These are phyloP conservation scores for Dasysyrphus tricinctus DNA, from an alignment of 2,888 invertebrate genomes.

Conservation along the genomic window DNA sequence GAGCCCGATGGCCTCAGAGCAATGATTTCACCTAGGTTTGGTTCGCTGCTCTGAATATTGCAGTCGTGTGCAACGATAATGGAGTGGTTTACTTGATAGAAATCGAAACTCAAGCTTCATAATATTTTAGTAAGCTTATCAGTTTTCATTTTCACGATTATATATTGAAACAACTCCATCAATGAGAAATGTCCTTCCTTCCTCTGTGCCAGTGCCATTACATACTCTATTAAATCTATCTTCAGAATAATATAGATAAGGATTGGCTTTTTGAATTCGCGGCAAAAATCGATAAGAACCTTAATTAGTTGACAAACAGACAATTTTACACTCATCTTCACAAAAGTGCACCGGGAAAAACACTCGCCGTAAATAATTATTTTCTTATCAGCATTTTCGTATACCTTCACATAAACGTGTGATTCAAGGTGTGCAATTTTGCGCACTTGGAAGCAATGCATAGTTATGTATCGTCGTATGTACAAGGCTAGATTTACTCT, in stretches of 20 bases:
- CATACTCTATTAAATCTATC: constrained; percentile 34
- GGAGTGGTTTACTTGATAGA: constrained; percentile 40
- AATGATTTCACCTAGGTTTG: constrained; percentile 29
- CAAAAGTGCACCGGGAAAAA: constrained; percentile 61
- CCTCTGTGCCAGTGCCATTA: constrained; percentile 23
- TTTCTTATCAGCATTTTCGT: constrained; percentile 39
- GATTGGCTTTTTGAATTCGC: constrained; percentile 59
- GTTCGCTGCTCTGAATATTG: constrained; percentile 17
- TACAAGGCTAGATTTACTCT: too few species aligned
- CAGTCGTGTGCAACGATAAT: constrained; percentile 50
- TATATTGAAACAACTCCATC: background rate
- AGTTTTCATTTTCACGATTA: constrained; percentile 36
- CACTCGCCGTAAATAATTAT: constrained; percentile 33
- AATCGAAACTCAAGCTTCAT: constrained; percentile 37
- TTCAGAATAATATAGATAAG: constrained; percentile 50
- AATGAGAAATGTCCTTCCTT: constrained; percentile 64
- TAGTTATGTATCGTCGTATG: too few species aligned
- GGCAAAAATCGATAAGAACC: constrained; percentile 60
- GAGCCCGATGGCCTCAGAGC: background rate
- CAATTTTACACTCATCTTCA: constrained; percentile 71
- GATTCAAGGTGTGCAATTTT: constrained; percentile 58
- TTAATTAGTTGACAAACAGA: constrained; percentile 72
- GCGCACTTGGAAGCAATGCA: constrained; percentile 11
- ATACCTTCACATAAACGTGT: constrained; percentile 1
- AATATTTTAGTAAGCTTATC: constrained; percentile 61